Evolutionary conservation across 1,140 invertebrate genomes (phyloP).

Genomic region (Caenorhabditis inopinata): DNA sequence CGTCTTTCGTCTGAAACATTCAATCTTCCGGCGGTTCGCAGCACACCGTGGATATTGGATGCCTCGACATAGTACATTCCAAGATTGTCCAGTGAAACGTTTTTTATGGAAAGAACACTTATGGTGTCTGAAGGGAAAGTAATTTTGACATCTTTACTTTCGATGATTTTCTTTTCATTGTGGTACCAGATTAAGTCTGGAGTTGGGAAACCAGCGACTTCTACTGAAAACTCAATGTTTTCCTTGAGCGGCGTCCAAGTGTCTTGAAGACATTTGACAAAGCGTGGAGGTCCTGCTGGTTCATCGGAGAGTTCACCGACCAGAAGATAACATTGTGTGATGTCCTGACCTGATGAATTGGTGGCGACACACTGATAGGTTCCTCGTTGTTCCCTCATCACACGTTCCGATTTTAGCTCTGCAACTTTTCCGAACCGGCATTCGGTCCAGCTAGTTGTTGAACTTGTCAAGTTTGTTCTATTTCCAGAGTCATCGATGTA

Average conservation of each 20-base stretch:
- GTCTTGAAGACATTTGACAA: conserved; percentile 56
- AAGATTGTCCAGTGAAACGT: conserved; percentile 42
- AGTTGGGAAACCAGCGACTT: conserved; percentile 52
- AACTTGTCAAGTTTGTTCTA: conserved; percentile 21
- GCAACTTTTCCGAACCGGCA: conserved; percentile 46
- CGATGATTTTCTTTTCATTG: conserved; percentile 52
- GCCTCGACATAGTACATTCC: conserved; percentile 56
- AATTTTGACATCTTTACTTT: conserved; percentile 49
- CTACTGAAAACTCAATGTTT: conserved; percentile 50
- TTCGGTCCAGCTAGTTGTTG: conserved; percentile 52
- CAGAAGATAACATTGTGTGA: conserved; percentile 52
- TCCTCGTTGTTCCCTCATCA: conserved; percentile 54
- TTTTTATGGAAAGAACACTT: conserved; percentile 39
- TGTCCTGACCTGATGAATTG: conserved; percentile 49
- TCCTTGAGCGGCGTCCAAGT: conserved; percentile 54
- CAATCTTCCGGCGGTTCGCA: conserved; percentile 52
- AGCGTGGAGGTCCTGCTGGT: conserved; percentile 55
- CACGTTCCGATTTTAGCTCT: conserved; percentile 48
- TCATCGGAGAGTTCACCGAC: conserved; percentile 51
- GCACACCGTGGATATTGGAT: conserved; percentile 55
- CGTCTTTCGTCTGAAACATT: conserved; percentile 52
- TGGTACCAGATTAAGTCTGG: conserved; percentile 56
- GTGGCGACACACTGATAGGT: conserved; percentile 57
- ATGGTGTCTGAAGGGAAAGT: conserved; percentile 40
- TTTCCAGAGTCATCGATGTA: conserved; percentile 49